Base-by-base conservation (phyloP, 2,113 vertebrate genomes). In the Syngnathus scovelli region DNA sequence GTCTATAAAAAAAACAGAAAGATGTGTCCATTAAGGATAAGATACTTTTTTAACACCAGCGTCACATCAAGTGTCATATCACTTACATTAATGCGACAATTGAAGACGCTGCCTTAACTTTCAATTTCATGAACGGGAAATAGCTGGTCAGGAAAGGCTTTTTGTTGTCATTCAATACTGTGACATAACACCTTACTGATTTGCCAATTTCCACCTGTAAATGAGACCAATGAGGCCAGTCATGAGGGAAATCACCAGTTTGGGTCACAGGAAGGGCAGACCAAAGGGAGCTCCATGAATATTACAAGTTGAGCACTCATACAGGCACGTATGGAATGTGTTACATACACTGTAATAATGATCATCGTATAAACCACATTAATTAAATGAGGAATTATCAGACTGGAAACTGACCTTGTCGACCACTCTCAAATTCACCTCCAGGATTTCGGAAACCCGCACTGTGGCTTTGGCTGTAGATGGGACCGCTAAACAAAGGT, bases 131-230 rank as follows among this genome's bases (percentile, higher is more conserved):
- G 68, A 94, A 90, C 6, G 84, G 11, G 52, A 98, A 95, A 80
- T 93, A 95, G 77, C 92, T 92, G 39, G 92, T 87, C 44, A 91
- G 89, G 82, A 99, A 98, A n/a, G 95, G 94, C 83, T 94, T 95
- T 85, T 92, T 96, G 41, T 92, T 86, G n/a, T n/a, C n/a, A 85
- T 95, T 94, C 87, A 98, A 78, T 61, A 98, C 95, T 7, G 94
- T 91, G 69, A 98, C 93, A 6, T 93, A 92, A 2, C 95, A 96
- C 74, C 84, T 93, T 60, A 98, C 94, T 0, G 89, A 91, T 86
- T 96, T 94, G 13, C 94, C 94, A 33, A 98, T 95, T 92, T 98
- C 96, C 82, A 98, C 96, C 97, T 99, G 82, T 43, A 89, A 90
- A 11, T 56, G 51, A 82, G 61, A 76, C 13, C 33, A 71, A 69